Percentiles rank a stretch among this genome's conserved stretches.
Conservation (phyloP, 37 sponge, comb jelly and placozoan genomes). For the Ianthella basta region DNA sequence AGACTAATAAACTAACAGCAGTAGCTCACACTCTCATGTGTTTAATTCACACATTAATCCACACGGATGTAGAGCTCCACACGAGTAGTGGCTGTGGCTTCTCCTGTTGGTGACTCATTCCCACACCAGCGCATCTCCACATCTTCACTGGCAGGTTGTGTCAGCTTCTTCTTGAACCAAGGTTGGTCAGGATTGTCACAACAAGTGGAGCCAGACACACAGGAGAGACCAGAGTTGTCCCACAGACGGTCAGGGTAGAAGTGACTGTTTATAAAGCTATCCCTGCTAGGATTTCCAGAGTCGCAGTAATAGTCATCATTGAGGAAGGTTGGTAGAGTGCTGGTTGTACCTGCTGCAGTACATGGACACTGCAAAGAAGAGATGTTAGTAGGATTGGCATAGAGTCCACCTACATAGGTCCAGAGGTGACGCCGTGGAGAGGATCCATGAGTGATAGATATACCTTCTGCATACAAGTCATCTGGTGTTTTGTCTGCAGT, state of each 20-base stretch:
- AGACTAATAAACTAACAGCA: too few relatives aligned
- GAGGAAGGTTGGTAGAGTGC: neutral
- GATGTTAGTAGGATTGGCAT: neutral
- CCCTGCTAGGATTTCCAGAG: conserved; percentile 8
- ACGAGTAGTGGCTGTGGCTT: conserved; percentile 10
- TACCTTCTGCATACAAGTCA: conserved; percentile 5
- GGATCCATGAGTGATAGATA: conserved; percentile 1
- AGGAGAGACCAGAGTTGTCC: conserved; percentile 22
- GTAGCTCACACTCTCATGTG: too few relatives aligned
- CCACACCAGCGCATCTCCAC: conserved; percentile 25
- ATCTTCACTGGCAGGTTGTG: neutral
- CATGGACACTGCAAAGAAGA: neutral
- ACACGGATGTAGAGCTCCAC: conserved; percentile 28
- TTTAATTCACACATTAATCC: neutral
- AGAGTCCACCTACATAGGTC: conserved; percentile 11
- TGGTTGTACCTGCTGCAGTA: neutral
- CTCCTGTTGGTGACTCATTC: neutral
- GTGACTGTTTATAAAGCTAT: neutral
- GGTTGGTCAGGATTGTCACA: conserved; percentile 31
- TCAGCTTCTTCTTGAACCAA: conserved; percentile 32
- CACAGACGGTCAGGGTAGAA: conserved; percentile 23
- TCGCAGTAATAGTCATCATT: conserved; percentile 25
- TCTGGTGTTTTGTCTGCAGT: neutral
- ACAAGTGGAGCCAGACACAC: conserved; percentile 28
- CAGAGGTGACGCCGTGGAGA: neutral